Evolutionary conservation across 2,797 vertebrate species (phyloP).

Genomic region (Rhinogobio ventralis): DNA sequence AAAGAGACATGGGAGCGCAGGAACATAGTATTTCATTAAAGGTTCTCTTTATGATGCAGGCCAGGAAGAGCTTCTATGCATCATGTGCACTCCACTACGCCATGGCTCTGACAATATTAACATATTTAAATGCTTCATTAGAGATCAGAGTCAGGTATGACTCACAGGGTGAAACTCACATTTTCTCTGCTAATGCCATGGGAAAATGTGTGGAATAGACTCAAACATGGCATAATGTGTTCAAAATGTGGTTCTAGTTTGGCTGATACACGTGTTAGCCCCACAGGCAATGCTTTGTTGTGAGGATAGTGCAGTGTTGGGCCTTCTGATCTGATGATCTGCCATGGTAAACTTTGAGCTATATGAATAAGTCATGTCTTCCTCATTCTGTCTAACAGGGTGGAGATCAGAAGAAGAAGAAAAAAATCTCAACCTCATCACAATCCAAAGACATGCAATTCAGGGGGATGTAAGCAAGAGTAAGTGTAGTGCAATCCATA

Average conservation of each 20-base stretch:
- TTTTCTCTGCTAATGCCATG: neutral
- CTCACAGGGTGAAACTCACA: neutral
- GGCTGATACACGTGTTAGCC: neutral
- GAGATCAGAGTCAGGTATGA: neutral
- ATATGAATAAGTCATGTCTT: slow-evolving; percentile 34
- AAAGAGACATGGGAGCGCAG: neutral
- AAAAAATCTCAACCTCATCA: neutral
- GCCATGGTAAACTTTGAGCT: slow-evolving; percentile 1
- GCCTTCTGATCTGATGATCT: slow-evolving; percentile 18
- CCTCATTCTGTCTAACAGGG: neutral
- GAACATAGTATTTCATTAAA: slow-evolving; percentile 13
- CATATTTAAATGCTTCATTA: neutral
- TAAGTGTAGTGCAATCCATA: slow-evolving; percentile 9
- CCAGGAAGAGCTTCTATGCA: neutral
- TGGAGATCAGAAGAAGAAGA: neutral
- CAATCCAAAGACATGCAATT: neutral
- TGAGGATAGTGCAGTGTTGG: neutral
- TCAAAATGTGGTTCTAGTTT: slow-evolving; percentile 3
- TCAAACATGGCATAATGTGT: neutral
- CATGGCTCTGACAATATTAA: neutral
- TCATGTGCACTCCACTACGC: neutral
- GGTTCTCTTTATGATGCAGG: neutral
- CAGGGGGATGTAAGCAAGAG: neutral
- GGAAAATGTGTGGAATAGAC: neutral
- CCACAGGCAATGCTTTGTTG: slow-evolving; percentile 37